A percentile compares a stretch with the other conserved stretches of the same genome.
Conservation (phyloP, 2,888 invertebrate species). For the Epinotia bilunana region DNA sequence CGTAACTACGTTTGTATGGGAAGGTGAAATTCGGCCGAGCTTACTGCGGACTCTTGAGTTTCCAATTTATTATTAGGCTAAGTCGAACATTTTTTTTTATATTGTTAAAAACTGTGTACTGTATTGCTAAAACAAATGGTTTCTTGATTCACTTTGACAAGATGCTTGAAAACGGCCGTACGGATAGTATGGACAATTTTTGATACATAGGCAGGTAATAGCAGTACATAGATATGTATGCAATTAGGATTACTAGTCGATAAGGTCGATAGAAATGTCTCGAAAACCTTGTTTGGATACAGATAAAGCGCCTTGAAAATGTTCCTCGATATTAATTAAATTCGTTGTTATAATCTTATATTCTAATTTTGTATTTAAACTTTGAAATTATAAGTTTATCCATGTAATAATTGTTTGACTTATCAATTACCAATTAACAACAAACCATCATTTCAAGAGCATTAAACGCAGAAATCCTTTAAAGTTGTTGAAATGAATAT, state of each 20-base stretch:
- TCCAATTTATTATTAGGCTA: background rate
- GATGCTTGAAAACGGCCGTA: too few relatives aligned
- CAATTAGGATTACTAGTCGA: too few relatives aligned
- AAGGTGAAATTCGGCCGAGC: too few relatives aligned
- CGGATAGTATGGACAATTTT: too few relatives aligned
- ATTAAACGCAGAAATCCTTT: background rate
- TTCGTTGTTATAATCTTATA: background rate
- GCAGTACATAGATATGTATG: too few relatives aligned
- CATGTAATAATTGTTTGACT: conserved; percentile 15
- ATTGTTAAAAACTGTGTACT: background rate
- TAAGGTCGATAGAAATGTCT: background rate
- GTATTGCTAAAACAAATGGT: background rate
- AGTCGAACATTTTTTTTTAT: background rate
- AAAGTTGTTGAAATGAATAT: background rate
- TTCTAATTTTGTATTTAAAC: conserved; percentile 9
- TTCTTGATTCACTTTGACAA: background rate
- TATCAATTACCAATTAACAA: background rate
- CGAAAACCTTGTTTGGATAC: background rate
- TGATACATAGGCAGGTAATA: too few relatives aligned
- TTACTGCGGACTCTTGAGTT: too few relatives aligned
- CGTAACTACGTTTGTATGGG: too few relatives aligned
- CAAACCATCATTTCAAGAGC: background rate
- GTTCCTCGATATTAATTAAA: conserved; percentile 28
- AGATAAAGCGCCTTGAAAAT: conserved; percentile 31
- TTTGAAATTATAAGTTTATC: conserved; percentile 16